Conservation (phyloP, 1,140 invertebrate genomes). For the Dendrolimus punctatus region DNA sequence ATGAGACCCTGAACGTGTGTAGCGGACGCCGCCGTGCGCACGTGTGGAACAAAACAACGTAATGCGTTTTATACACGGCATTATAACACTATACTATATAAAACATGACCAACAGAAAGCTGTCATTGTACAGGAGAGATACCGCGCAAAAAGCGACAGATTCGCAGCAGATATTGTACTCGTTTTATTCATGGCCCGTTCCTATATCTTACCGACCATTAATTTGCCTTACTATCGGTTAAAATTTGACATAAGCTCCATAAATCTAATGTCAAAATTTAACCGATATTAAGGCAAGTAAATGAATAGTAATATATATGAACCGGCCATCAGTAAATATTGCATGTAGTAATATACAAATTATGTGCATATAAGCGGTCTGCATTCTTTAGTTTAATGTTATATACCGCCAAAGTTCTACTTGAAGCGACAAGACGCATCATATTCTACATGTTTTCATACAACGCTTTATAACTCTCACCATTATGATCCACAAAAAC, state of each 20-base stretch:
- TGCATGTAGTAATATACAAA: slow-evolving; percentile 14
- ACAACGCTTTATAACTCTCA: slow-evolving; percentile 21
- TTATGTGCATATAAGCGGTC: slow-evolving; percentile 28
- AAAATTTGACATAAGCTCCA: too few relatives aligned
- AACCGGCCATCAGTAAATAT: too few relatives aligned
- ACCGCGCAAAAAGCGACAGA: slow-evolving; percentile 23
- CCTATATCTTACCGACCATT: too few relatives aligned
- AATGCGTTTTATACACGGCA: slow-evolving; percentile 41
- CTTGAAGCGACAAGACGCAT: slow-evolving; percentile 29
- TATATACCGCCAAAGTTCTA: slow-evolving; percentile 33
- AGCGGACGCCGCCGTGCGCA: slow-evolving; percentile 52
- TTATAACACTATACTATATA: slow-evolving; percentile 10
- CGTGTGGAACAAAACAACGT: slow-evolving; percentile 66
- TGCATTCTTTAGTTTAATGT: slow-evolving; percentile 15
- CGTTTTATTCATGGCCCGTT: neutral
- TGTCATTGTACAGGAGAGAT: slow-evolving; percentile 4
- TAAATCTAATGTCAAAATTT: too few relatives aligned
- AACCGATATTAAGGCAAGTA: too few relatives aligned
- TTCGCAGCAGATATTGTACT: slow-evolving; percentile 24
- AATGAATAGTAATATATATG: too few relatives aligned
- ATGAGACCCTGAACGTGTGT: slow-evolving; percentile 58
- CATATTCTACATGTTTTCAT: slow-evolving; percentile 20
- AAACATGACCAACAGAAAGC: neutral
- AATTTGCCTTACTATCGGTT: too few relatives aligned
- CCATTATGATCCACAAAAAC: slow-evolving; percentile 24